Percentiles rank a stretch among this genome's conserved stretches.
Evolutionary conservation across 1,140 invertebrate genomes (phyloP).

Genomic region (Catajapyx aquilonaris): DNA sequence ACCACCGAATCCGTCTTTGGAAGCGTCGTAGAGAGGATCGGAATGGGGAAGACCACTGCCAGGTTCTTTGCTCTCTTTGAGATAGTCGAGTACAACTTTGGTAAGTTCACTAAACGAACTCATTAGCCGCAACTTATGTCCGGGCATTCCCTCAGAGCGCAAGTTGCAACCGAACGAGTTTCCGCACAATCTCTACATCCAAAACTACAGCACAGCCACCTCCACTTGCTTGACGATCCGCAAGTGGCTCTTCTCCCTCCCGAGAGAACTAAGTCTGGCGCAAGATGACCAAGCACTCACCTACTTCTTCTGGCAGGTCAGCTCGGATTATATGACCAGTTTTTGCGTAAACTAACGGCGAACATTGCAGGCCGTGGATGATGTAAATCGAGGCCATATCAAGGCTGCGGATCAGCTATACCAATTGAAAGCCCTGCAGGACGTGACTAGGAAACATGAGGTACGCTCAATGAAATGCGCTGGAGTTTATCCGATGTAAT

Average conservation of each 20-base stretch:
- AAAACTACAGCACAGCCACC: conserved; percentile 97
- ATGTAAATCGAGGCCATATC: conserved; percentile 82
- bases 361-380: conserved; percentile 60
- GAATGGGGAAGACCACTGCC: conserved; percentile 52
- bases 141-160: conserved; percentile 41
- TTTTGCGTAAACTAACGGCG: too few relatives aligned
- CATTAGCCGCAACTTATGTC: conserved; percentile 10
- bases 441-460: conserved; percentile 64
- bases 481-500: too few relatives aligned
- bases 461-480: too few relatives aligned
- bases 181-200: conserved; percentile 92
- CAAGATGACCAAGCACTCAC: conserved; percentile 35
- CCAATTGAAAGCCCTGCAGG: conserved; percentile 85
- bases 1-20: conserved; percentile 80
- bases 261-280: conserved; percentile 45
- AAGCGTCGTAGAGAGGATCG: conserved; percentile 68
- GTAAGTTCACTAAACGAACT: conserved; percentile 26
- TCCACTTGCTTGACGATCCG: conserved; percentile 82
- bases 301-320: conserved; percentile 55
- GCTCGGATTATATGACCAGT: too few relatives aligned
- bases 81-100: conserved; percentile 92
- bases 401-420: conserved; percentile 73
- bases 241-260: conserved; percentile 81
- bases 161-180: conserved; percentile 85
- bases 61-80: conserved; percentile 95